Conservation (phyloP, 2,888 invertebrate species). For the Tachina lurida region DNA sequence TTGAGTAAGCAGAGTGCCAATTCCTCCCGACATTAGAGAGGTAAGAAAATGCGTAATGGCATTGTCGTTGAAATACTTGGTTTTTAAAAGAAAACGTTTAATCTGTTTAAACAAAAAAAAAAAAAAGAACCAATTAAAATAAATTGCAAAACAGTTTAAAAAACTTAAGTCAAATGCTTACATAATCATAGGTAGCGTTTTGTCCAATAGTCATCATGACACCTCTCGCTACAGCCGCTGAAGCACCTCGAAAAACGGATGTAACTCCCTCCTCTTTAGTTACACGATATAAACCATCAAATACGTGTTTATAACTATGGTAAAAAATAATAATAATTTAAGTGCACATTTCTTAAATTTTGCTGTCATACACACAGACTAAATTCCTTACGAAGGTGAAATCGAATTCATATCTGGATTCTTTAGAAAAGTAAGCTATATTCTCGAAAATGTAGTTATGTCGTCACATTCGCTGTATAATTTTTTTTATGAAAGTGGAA, state of each 20-base stretch:
- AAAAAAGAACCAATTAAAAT: background rate
- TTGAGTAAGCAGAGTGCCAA: constrained; percentile 88
- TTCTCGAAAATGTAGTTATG: too few species aligned
- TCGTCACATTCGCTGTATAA: too few species aligned
- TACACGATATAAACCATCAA: constrained; percentile 94
- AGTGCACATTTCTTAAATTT: background rate
- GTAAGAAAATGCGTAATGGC: constrained; percentile 92
- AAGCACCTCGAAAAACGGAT: constrained; percentile 92
- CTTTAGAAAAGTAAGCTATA: too few species aligned
- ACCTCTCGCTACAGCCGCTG: constrained; percentile 94
- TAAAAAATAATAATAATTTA: constrained; percentile 35
- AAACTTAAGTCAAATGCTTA: background rate
- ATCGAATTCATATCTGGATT: too few species aligned
- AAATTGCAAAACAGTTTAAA: background rate
- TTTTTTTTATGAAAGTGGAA: too few species aligned
- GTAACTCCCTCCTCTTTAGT: constrained; percentile 90
- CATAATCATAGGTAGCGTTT: constrained; percentile 96
- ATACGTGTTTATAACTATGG: constrained; percentile 94
- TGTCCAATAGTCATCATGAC: constrained; percentile 98
- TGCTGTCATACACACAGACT: too few species aligned
- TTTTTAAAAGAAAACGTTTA: constrained; percentile 85
- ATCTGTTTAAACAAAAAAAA: constrained; percentile 84
- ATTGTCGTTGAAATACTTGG: constrained; percentile 90
- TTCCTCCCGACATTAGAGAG: constrained; percentile 90
- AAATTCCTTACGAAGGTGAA: too few species aligned